Conservation (phyloP, 1,140 invertebrate genomes). For the Megalopta genalis region DNA sequence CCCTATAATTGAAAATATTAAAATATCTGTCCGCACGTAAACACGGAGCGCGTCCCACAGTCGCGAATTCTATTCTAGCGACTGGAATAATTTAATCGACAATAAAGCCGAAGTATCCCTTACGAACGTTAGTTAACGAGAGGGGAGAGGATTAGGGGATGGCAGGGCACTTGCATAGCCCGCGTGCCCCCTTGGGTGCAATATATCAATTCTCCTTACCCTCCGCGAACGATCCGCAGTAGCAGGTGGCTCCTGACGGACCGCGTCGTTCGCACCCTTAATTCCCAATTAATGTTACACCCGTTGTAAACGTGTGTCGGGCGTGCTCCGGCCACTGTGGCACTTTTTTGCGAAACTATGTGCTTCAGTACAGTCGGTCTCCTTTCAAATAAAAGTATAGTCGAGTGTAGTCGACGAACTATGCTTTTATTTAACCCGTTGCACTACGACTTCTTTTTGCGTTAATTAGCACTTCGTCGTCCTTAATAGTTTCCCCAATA, state of each 20-base stretch:
- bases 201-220: conserved; percentile 77
- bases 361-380: no score
- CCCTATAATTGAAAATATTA: background rate
- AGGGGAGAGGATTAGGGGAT: conserved; percentile 41
- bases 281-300: conserved; percentile 78
- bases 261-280: conserved; percentile 74
- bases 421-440: no score
- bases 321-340: background rate
- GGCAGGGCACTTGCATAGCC: conserved; percentile 30
- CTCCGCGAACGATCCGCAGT: conserved; percentile 62
- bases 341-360: background rate
- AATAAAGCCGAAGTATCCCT: conserved; percentile 45
- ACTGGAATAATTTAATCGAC: conserved; percentile 51
- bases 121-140: conserved; percentile 61
- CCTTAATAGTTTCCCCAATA: no score
- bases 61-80: background rate
- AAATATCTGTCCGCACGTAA: background rate
- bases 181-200: conserved; percentile 70
- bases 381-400: no score
- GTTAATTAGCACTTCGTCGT: no score
- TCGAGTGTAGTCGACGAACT: no score
- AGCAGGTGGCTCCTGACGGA: conserved; percentile 77
- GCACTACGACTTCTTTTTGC: no score
- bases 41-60: no score
- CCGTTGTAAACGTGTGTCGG: conserved; percentile 56